Evolutionary conservation across 35 echinoderm and acorn worm species (phyloP).

Genomic region (Apostichopus japonicus): DNA sequence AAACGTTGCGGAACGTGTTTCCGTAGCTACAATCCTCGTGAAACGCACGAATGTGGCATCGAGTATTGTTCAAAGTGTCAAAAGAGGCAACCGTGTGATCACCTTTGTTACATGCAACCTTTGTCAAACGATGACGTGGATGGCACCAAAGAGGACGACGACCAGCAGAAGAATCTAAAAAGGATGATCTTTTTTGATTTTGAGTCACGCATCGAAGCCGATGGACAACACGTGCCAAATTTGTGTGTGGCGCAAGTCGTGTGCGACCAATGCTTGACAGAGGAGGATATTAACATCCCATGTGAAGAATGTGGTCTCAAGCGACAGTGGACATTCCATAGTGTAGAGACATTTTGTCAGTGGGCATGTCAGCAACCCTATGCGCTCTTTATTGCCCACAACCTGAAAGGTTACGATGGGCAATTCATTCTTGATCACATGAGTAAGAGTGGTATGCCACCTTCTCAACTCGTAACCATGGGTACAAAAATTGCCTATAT

Average conservation of each 20-base stretch:
- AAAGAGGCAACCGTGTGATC: neutral
- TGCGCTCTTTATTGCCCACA: constrained; percentile 25
- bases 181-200: constrained; percentile 11
- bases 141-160: neutral
- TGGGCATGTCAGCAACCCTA: neutral
- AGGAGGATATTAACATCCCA: neutral
- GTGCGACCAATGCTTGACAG: neutral
- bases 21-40: neutral
- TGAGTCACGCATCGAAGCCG: neutral
- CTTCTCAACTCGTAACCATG: neutral
- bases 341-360: neutral
- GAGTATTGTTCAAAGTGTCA: neutral
- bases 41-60: neutral
- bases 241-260: neutral
- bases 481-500: constrained; percentile 15
- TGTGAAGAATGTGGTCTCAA: neutral
- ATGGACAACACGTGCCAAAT: neutral
- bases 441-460: neutral
- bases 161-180: neutral
- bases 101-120: constrained; percentile 31
- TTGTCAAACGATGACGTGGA: neutral
- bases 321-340: neutral
- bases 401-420: constrained; percentile 28
- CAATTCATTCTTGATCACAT: neutral
- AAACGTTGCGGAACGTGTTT: neutral